A percentile compares a stretch with the other conserved stretches of the same genome.
phyloP scores from a whole-genome alignment of 1,140 invertebrate species.

The Hestina assimilis region DNA sequence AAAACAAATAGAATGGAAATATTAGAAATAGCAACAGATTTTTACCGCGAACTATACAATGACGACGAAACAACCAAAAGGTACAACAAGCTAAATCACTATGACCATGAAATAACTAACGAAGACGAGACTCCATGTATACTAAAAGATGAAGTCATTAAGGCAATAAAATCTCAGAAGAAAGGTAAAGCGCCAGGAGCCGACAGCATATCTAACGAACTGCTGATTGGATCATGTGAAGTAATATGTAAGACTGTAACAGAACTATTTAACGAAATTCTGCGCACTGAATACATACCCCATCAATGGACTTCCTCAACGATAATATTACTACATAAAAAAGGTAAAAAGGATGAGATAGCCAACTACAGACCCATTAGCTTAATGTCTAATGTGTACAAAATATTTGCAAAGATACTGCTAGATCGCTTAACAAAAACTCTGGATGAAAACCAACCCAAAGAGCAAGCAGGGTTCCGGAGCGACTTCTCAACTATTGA shows the following conservation, averaged over 20 bases:
- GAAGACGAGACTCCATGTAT: slow-evolving; percentile 26
- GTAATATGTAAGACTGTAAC: slow-evolving; percentile 15
- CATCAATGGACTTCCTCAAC: slow-evolving; percentile 31
- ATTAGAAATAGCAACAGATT: slow-evolving; percentile 18
- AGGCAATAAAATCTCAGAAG: slow-evolving; percentile 35
- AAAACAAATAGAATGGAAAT: slow-evolving; percentile 19
- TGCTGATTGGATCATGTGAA: slow-evolving; percentile 22
- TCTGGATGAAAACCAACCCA: slow-evolving; percentile 32
- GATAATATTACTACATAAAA: slow-evolving; percentile 36
- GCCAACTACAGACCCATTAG: slow-evolving; percentile 33
- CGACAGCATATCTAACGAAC: slow-evolving; percentile 33
- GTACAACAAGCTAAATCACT: not conserved
- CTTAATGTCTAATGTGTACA: slow-evolving; percentile 32
- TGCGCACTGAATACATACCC: slow-evolving; percentile 31
- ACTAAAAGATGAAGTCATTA: slow-evolving; percentile 28
- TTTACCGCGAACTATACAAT: slow-evolving; percentile 21
- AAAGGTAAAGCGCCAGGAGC: slow-evolving; percentile 32
- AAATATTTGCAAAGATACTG: slow-evolving; percentile 35
- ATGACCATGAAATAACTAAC: too few relatives aligned
- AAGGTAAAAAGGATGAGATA: slow-evolving; percentile 33
- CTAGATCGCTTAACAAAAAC: slow-evolving; percentile 25
- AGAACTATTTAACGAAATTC: slow-evolving; percentile 33
- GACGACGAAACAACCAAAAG: not conserved
- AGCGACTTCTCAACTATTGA: slow-evolving; percentile 30
- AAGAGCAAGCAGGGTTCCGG: too few relatives aligned